phyloP scores from a whole-genome alignment of 2,113 vertebrate species.

The Hippocampus guttulatus region DNA sequence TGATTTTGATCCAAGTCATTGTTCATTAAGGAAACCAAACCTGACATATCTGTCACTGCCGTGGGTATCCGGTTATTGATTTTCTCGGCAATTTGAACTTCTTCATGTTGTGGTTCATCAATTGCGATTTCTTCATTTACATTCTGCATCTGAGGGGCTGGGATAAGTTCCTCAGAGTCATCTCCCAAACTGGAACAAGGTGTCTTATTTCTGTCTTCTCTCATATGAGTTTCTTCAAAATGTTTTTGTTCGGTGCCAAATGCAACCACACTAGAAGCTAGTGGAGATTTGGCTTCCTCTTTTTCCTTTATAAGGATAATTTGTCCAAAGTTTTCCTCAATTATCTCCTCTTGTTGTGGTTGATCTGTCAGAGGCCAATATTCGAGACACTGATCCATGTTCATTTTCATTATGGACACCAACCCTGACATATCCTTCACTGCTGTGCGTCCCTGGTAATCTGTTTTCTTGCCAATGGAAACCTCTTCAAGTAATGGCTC shows the following conservation, averaged over 20 bases:
- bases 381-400: slow-evolving; percentile 58
- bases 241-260: background rate
- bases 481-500: slow-evolving; percentile 63
- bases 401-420: slow-evolving; percentile 62
- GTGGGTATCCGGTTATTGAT: slow-evolving; percentile 22
- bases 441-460: slow-evolving; percentile 18
- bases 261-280: background rate
- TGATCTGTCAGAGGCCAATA: slow-evolving; percentile 19
- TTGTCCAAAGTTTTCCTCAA: slow-evolving; percentile 46
- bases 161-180: slow-evolving; percentile 5
- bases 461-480: slow-evolving; percentile 49
- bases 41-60: slow-evolving; percentile 52
- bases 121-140: background rate
- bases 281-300: background rate
- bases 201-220: background rate
- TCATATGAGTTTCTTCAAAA: background rate
- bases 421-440: slow-evolving; percentile 55
- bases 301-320: background rate
- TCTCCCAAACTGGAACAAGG: background rate
- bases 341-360: slow-evolving; percentile 30
- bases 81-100: slow-evolving; percentile 64
- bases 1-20: slow-evolving; percentile 60
- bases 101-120: slow-evolving; percentile 52
- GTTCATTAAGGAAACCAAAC: slow-evolving; percentile 61
- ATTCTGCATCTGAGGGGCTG: background rate